Evolutionary conservation across 1,140 invertebrate genomes (phyloP).

Genomic region (Choristoneura fumiferana): DNA sequence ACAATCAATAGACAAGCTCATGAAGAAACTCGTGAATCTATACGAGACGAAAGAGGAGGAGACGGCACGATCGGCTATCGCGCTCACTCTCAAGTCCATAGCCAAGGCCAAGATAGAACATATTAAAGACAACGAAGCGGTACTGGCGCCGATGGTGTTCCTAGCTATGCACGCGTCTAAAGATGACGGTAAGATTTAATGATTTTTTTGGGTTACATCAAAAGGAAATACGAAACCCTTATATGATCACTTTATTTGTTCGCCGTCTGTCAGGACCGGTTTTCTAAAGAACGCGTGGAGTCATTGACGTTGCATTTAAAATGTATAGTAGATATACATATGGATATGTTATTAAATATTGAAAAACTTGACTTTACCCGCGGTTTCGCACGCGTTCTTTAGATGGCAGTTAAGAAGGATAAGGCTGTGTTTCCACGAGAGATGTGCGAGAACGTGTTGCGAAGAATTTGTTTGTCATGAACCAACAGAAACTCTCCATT

Average conservation of each 20-base stretch:
- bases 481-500: too few species aligned
- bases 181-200: conserved; percentile 76
- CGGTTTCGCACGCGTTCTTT: too few species aligned
- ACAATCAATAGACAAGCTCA: conserved; percentile 91
- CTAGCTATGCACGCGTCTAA: conserved; percentile 93
- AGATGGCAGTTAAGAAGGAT: too few species aligned
- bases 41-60: conserved; percentile 86
- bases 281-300: too few species aligned
- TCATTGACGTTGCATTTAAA: too few species aligned
- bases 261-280: not conserved
- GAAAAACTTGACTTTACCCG: too few species aligned
- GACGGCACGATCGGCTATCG: conserved; percentile 85
- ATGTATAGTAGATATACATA: too few species aligned
- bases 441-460: too few species aligned
- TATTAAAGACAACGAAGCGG: conserved; percentile 87
- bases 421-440: too few species aligned
- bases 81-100: conserved; percentile 89
- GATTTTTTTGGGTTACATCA: not conserved
- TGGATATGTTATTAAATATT: too few species aligned
- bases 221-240: too few species aligned
- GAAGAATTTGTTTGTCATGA: too few species aligned
- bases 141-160: conserved; percentile 90
- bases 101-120: conserved; percentile 90
- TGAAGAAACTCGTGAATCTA: conserved; percentile 88
- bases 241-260: not conserved